These are phyloP conservation scores for Pachypeltis micranthus DNA, from an alignment of 1,140 invertebrate genomes.

Conservation along the genomic window DNA sequence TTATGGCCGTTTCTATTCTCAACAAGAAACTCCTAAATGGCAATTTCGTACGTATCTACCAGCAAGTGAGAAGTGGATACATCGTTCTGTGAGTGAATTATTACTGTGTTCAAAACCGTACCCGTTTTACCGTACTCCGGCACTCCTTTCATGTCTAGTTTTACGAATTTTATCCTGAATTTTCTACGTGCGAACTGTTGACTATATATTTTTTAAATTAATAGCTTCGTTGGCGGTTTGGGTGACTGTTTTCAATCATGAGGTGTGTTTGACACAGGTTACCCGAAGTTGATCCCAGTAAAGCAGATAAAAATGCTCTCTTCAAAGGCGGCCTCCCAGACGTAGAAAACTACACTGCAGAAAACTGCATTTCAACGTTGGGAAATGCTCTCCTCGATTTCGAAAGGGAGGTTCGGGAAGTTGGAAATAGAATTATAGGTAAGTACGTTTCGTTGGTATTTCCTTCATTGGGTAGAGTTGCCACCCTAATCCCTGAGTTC, in stretches of 20 bases:
- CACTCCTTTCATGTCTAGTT: constrained; percentile 16
- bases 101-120: too few species aligned
- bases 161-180: background rate
- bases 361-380: constrained; percentile 68
- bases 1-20: too few species aligned
- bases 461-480: too few species aligned
- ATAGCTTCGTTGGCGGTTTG: constrained; percentile 5
- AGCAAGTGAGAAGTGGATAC: constrained; percentile 35
- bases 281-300: constrained; percentile 79
- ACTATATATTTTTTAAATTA: background rate
- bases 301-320: constrained; percentile 58
- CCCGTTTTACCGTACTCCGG: too few species aligned
- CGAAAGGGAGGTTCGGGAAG: constrained; percentile 57
- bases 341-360: constrained; percentile 66
- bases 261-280: constrained; percentile 46
- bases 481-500: too few species aligned
- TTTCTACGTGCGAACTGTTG: background rate
- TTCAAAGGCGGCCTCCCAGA: constrained; percentile 60
- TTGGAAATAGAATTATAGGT: constrained; percentile 45
- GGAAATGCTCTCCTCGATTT: constrained; percentile 70
- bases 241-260: background rate
- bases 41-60: too few species aligned
- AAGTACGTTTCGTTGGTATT: too few species aligned
- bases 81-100: constrained; percentile 39
- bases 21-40: too few species aligned